phyloP scores from a whole-genome alignment of 1,140 invertebrate species.

The Hycleus phaleratus region DNA sequence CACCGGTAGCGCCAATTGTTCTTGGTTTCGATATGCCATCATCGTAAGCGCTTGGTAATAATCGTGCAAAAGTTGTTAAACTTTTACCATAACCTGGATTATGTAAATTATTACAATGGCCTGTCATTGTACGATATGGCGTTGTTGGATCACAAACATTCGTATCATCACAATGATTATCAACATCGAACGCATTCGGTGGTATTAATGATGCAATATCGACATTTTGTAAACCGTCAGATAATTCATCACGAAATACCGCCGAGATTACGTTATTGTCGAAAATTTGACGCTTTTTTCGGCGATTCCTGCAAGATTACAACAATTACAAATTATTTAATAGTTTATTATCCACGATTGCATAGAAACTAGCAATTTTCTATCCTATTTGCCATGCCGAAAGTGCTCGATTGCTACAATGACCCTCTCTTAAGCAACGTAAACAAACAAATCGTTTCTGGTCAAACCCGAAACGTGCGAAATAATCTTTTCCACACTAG shows the following conservation, averaged over 20 bases:
- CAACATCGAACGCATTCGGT: slow-evolving; percentile 39
- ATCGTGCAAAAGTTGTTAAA: slow-evolving; percentile 75
- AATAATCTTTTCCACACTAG: too few species aligned
- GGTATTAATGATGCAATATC: slow-evolving; percentile 54
- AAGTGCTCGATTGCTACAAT: too few species aligned
- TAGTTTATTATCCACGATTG: too few species aligned
- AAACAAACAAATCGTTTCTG: too few species aligned
- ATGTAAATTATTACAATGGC: slow-evolving; percentile 86
- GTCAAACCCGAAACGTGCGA: too few species aligned
- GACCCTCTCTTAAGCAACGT: too few species aligned
- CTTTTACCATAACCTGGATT: slow-evolving; percentile 80
- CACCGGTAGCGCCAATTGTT: slow-evolving; percentile 62
- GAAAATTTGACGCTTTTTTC: slow-evolving; percentile 64
- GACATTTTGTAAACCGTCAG: slow-evolving; percentile 64
- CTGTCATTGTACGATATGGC: slow-evolving; percentile 74
- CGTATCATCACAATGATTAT: slow-evolving; percentile 54
- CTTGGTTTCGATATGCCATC: slow-evolving; percentile 80
- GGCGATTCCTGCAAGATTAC: slow-evolving; percentile 35
- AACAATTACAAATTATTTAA: too few species aligned
- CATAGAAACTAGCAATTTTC: too few species aligned
- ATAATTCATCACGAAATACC: slow-evolving; percentile 59
- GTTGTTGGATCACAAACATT: slow-evolving; percentile 69
- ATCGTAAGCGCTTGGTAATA: slow-evolving; percentile 81
- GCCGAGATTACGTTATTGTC: slow-evolving; percentile 55
- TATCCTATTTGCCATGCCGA: too few species aligned